These are phyloP conservation scores for Stenolophus ochropezus DNA, from an alignment of 2,888 invertebrate species.

Conservation along the genomic window DNA sequence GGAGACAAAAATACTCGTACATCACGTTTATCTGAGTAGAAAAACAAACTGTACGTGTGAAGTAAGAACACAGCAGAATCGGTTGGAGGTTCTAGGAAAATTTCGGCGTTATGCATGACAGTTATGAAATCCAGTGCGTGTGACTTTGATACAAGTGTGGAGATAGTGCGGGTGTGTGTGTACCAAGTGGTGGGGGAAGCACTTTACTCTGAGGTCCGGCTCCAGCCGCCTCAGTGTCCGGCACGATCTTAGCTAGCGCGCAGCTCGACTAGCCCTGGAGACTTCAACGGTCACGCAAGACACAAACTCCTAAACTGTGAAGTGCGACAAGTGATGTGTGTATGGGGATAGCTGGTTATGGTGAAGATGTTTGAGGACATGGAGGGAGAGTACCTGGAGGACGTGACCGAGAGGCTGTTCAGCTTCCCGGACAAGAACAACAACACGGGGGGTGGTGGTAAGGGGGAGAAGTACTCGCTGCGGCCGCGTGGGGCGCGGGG, in stretches of 20 bases:
- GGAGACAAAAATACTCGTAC: no score
- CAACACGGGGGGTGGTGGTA: conserved; percentile 66
- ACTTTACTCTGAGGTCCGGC: conserved; percentile 25
- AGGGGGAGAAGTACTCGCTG: conserved; percentile 80
- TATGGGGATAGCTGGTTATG: neutral
- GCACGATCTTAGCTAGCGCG: conserved; percentile 14
- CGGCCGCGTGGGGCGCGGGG: conserved; percentile 79
- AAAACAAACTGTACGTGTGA: neutral
- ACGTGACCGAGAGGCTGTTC: neutral
- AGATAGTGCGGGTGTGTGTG: conserved; percentile 25
- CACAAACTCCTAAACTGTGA: no score
- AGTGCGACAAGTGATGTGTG: conserved; percentile 23
- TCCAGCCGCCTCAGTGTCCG: conserved; percentile 27
- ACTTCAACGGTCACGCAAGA: neutral
- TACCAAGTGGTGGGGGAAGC: conserved; percentile 28
- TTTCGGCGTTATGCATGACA: conserved; percentile 1
- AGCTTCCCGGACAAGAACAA: conserved; percentile 69
- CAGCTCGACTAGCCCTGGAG: neutral
- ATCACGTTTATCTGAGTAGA: neutral
- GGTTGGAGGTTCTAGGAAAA: neutral
- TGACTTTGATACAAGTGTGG: neutral
- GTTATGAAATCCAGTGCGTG: conserved; percentile 21
- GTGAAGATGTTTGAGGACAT: neutral
- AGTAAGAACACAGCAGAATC: neutral
- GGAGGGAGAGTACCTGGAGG: neutral